Percentiles rank a stretch among this genome's conserved stretches.
phyloP scores from a whole-genome alignment of 2,797 vertebrate species.

The Vespertilio murinus region DNA sequence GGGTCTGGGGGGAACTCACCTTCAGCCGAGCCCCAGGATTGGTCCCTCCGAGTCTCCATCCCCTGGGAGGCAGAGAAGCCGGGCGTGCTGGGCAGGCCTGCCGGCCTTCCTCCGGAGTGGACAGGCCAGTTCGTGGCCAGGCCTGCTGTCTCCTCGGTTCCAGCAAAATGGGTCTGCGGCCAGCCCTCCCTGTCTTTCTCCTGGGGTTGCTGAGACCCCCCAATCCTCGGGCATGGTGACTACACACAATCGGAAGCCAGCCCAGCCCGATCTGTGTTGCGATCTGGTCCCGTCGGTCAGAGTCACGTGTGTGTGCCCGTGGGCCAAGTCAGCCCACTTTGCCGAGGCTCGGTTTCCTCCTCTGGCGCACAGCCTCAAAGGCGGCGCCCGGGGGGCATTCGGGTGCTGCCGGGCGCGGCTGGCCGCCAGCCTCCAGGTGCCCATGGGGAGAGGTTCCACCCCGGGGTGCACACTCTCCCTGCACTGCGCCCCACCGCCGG shows the following conservation, averaged over 20 bases:
- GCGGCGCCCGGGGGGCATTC: neutral
- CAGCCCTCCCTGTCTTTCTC: neutral
- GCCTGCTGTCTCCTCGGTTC: neutral
- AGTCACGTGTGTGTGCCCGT: neutral
- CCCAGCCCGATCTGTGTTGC: neutral
- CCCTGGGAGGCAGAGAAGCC: neutral
- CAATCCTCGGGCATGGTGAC: neutral
- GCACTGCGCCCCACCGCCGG: too few relatives aligned
- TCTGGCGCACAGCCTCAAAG: too few relatives aligned
- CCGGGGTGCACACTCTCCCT: rapidly evolving
- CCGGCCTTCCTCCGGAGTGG: rapidly evolving
- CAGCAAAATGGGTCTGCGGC: neutral
- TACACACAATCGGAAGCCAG: neutral
- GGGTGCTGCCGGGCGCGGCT: too few relatives aligned
- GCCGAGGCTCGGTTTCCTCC: neutral
- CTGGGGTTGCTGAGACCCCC: neutral
- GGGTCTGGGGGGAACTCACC: neutral
- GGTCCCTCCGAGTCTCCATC: neutral
- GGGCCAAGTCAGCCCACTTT: neutral
- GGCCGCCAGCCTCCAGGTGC: too few relatives aligned
- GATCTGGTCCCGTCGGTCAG: neutral
- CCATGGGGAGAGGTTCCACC: rapidly evolving
- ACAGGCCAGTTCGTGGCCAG: neutral
- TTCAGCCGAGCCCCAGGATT: neutral
- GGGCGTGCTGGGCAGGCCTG: neutral